Evolutionary conservation across 2,797 vertebrate species (phyloP), one percentile per base, ranked within the genome.

Genomic region (Glossophaga mutica): DNA sequence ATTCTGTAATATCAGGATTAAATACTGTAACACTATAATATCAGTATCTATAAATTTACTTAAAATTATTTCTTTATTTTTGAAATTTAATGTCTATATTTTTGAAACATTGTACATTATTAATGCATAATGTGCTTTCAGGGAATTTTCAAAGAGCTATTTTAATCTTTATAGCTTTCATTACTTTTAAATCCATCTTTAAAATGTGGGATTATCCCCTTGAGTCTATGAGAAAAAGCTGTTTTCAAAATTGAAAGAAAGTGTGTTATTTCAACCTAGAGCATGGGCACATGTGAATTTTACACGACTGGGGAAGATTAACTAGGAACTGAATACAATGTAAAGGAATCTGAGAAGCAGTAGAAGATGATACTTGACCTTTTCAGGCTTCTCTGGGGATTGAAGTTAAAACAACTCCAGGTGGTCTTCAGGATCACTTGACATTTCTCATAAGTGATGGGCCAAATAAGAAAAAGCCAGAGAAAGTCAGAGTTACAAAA

Each of bases 381-480:
- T 98, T 97, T 65, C 79, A 90, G 83, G 76, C 83, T 95, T 97
- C 97, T 97, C 96, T 37, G 91, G 97, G 94, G 94, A 96, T 78
- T 94, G 94, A 96, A 98, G 97, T 95, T 96, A 97, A 97, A 97
- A 95, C 68, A 97, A 97, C 94, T 95, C 94, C 96, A 95, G 97
- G 97, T 97, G 97, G 97, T 97, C 97, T 96, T 96, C 84, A 84
- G 96, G 97, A 97, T 97, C 97, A 97, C 97, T 97, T 98, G 97
- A 98, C 97, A 98, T 98, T 98, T 97, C 57, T 88, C 0, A 0
- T 97, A 96, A 97, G 79, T 96, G 95, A 96, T 90, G 86, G 96
- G 39, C 97, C 73, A 95, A 96, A 95, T 68, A 84, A 92, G 84
- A 73, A 95, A 96, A 94, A 95, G 57, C 39, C 62, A 89, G 82